These are phyloP conservation scores for Malacoraja senta DNA, from an alignment of 2,797 vertebrate genomes.

Conservation along the genomic window DNA sequence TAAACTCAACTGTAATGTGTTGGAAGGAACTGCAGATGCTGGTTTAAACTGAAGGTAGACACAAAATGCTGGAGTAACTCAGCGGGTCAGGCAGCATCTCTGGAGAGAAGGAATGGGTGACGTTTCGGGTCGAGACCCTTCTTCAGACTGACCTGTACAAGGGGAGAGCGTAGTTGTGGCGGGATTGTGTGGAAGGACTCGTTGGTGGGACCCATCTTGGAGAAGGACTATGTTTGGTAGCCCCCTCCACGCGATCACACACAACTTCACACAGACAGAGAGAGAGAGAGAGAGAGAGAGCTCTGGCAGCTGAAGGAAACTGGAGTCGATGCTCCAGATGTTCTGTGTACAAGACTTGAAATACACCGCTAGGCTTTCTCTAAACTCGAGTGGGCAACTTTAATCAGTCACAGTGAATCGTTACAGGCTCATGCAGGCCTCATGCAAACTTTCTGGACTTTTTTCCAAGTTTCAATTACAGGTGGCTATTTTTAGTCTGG, in stretches of 20 bases:
- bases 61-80: too few relatives aligned
- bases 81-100: too few relatives aligned
- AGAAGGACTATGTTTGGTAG: background rate
- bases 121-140: too few relatives aligned
- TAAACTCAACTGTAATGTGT: too few relatives aligned
- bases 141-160: background rate
- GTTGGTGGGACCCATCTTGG: background rate
- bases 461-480: slow-evolving; percentile 34
- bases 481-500: slow-evolving; percentile 34
- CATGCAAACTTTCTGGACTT: slow-evolving; percentile 38
- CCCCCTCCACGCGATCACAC: slow-evolving; percentile 21
- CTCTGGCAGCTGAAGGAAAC: slow-evolving; percentile 30
- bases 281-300: background rate
- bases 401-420: slow-evolving; percentile 36
- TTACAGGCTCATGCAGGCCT: background rate
- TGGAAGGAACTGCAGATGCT: too few relatives aligned
- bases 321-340: slow-evolving; percentile 33
- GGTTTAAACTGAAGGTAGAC: too few relatives aligned
- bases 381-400: slow-evolving; percentile 36
- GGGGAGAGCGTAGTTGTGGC: background rate
- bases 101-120: too few relatives aligned
- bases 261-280: background rate
- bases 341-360: slow-evolving; percentile 36
- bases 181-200: background rate
- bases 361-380: slow-evolving; percentile 23